phyloP scores from a whole-genome alignment of 2,888 invertebrate species.

The Hirtodrosophila confusa region DNA sequence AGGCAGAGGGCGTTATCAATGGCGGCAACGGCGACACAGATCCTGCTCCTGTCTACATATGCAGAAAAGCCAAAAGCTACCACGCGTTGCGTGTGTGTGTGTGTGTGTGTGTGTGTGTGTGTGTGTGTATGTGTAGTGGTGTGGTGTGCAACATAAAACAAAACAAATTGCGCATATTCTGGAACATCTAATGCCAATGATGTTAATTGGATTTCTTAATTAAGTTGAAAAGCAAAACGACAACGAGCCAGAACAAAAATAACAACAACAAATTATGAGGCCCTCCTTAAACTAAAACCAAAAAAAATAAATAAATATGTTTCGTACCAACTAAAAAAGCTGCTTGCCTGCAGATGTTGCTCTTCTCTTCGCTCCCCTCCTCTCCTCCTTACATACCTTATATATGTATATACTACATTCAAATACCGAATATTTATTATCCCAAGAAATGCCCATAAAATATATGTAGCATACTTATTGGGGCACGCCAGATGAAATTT shows the following conservation, averaged over 20 bases:
- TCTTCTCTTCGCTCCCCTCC: too few species aligned
- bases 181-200: constrained; percentile 72
- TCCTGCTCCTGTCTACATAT: constrained; percentile 48
- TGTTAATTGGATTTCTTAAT: constrained; percentile 79
- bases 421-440: too few species aligned
- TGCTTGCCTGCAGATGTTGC: too few species aligned
- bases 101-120: constrained; percentile 6
- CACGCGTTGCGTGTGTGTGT: neutral
- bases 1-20: constrained; percentile 43
- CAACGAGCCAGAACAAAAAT: neutral
- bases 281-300: neutral
- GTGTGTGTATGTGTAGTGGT: constrained; percentile 17
- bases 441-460: too few species aligned
- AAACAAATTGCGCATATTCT: constrained; percentile 76
- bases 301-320: too few species aligned
- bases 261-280: constrained; percentile 9
- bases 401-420: too few species aligned
- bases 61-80: constrained; percentile 30
- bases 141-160: constrained; percentile 49
- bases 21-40: constrained; percentile 56
- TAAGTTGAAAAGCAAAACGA: constrained; percentile 66
- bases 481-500: neutral
- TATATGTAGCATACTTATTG: constrained; percentile 26
- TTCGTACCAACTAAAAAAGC: too few species aligned
- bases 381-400: too few species aligned